Base-by-base conservation (phyloP, 2,888 invertebrate species). In the Ypsolopha scabrella region DNA sequence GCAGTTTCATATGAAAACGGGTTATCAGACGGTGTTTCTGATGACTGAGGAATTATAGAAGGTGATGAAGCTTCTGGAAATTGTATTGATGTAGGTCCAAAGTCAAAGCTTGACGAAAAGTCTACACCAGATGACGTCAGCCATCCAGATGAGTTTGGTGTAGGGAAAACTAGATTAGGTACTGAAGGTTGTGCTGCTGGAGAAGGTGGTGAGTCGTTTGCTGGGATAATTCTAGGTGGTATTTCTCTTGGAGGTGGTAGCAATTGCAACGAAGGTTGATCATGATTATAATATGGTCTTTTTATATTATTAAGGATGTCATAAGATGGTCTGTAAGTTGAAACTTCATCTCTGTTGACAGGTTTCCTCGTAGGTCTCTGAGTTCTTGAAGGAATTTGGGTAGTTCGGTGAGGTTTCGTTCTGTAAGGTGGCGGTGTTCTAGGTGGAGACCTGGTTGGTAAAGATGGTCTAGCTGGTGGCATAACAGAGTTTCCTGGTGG, bases 131-230 rank as follows among this genome's bases (percentile, higher is more conserved):
- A 78, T 52, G 86, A 85, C 7, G 85, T 86, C 41, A 83, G 55
- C 86, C 86, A 86, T 43, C 83, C 79, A 37, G 86, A 77, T 41
- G 85, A 85, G 36, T 74, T 68, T 1, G 79, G 72, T 10, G 82
- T 79, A 35, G 86, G 85, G 70, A 86, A 86, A 41, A 86, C 70
- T 47, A 86, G 59, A 52, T 72, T 74, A 33, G 79, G 64, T 51
- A 59, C 55, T 38, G 65, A 63, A 14, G 67, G 60, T 24, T 24
- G 24, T 52, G 44, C 62, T n/a, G 60, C 54, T 11, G 67, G 7
- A 24, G 24, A 24, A 24, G 24, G 24, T 9, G 43, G 34, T n/a
- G 11, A 7, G 9, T 49, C 49, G 33, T 49, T 49, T 13, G 41
- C 65, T 33, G 70, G 60, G 11, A 60, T 53, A 7, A 69, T 61